phyloP scores from a whole-genome alignment of 2,888 invertebrate genomes.

The Papilio demoleus region DNA sequence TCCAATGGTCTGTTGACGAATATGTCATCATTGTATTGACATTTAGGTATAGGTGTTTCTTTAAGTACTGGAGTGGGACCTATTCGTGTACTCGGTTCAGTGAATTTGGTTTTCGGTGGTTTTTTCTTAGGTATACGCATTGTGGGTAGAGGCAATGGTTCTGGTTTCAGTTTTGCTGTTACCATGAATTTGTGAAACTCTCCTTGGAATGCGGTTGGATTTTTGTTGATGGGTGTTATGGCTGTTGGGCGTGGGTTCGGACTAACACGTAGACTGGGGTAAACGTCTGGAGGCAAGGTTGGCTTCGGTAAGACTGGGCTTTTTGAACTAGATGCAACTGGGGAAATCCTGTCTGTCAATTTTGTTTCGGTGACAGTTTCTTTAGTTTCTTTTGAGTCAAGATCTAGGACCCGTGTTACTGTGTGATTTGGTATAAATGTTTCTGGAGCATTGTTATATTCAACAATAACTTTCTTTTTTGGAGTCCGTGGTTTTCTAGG shows the following conservation, averaged over 20 bases:
- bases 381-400: slow-evolving; percentile 50
- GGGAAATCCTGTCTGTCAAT: slow-evolving; percentile 25
- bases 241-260: slow-evolving; percentile 56
- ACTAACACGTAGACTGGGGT: slow-evolving; percentile 51
- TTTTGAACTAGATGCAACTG: slow-evolving; percentile 35
- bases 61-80: slow-evolving; percentile 42
- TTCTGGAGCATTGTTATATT: slow-evolving; percentile 42
- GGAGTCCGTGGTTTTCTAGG: slow-evolving; percentile 68
- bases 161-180: slow-evolving; percentile 38
- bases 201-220: slow-evolving; percentile 71
- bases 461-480: slow-evolving; percentile 53
- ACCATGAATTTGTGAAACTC: slow-evolving; percentile 76
- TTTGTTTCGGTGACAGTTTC: not conserved
- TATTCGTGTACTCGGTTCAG: slow-evolving; percentile 48
- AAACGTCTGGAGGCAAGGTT: slow-evolving; percentile 43
- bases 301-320: slow-evolving; percentile 40
- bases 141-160: not conserved
- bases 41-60: slow-evolving; percentile 62
- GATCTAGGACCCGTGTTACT: not conserved
- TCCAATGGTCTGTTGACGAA: slow-evolving; percentile 67
- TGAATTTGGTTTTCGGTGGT: slow-evolving; percentile 45
- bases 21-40: slow-evolving; percentile 75
- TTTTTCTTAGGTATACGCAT: slow-evolving; percentile 40
- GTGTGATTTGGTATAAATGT: slow-evolving; percentile 26
- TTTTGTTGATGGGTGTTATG: slow-evolving; percentile 67